Conservation (phyloP, 2,113 vertebrate species). For the Phaetusa simplex region DNA sequence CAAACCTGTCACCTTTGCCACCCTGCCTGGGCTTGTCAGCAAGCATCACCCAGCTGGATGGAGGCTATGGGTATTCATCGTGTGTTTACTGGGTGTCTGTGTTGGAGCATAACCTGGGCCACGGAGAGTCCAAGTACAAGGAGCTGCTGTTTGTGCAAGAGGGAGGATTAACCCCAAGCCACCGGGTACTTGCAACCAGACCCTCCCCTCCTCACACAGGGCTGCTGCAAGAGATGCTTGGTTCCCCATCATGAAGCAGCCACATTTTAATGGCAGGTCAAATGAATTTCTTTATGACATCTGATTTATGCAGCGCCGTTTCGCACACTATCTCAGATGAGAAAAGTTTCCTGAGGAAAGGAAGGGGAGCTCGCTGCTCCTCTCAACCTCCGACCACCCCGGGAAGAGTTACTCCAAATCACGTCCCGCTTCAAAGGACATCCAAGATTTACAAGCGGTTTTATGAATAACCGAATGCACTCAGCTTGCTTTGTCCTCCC, state of each 20-base stretch:
- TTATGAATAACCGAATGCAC: not conserved
- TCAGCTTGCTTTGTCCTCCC: not conserved
- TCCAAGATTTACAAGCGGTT: not conserved
- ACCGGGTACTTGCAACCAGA: fast-evolving
- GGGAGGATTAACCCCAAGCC: not conserved
- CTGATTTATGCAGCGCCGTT: fast-evolving
- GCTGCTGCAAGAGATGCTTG: fast-evolving
- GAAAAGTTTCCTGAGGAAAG: not conserved
- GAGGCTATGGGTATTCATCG: fast-evolving
- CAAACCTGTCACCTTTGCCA: not conserved
- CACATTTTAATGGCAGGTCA: fast-evolving
- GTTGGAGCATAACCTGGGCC: not conserved
- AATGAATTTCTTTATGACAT: not conserved
- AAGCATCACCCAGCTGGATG: fast-evolving
- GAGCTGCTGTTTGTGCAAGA: not conserved
- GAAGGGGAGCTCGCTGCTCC: not conserved
- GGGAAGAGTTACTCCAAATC: not conserved
- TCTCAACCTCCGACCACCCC: fast-evolving
- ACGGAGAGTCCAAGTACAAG: not conserved
- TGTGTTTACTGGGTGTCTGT: not conserved
- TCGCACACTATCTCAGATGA: fast-evolving
- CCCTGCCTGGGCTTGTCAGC: not conserved
- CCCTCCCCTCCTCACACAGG: not conserved
- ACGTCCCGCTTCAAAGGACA: not conserved
- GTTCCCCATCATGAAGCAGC: fast-evolving